Evolutionary conservation across 92 coral and sea anemone species (phyloP).

Genomic region (Umimayanthus chanpuru): DNA sequence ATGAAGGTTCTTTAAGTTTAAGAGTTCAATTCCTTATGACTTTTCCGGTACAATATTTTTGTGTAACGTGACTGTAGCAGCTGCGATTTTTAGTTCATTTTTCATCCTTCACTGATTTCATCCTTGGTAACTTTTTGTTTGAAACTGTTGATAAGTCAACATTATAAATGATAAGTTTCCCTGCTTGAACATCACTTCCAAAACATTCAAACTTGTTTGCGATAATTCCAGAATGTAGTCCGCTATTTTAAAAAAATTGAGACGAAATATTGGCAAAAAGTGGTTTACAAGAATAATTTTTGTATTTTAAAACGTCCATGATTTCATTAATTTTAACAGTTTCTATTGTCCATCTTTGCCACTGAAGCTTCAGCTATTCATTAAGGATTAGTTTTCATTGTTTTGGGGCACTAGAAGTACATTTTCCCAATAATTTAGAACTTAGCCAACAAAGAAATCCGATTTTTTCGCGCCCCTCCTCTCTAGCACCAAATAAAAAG

Average conservation of each 20-base stretch:
- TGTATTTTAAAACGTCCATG: background rate
- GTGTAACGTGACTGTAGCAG: background rate
- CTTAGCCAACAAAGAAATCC: background rate
- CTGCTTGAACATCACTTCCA: background rate
- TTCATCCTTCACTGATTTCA: background rate
- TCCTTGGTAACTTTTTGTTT: background rate
- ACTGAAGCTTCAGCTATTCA: background rate
- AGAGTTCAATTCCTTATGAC: no score
- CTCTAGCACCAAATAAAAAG: slow-evolving; percentile 23
- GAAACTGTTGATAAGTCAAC: background rate
- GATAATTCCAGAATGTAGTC: background rate
- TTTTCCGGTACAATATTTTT: slow-evolving; percentile 1
- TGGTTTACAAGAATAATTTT: background rate
- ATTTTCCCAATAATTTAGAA: background rate
- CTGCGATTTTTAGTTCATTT: background rate
- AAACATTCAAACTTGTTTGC: background rate
- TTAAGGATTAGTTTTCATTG: slow-evolving; percentile 27
- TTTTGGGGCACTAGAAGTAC: background rate
- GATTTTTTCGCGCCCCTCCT: slow-evolving; percentile 1
- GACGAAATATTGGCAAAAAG: background rate
- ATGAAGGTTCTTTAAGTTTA: no score
- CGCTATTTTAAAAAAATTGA: no score
- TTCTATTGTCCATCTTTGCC: background rate
- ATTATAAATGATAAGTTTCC: background rate
- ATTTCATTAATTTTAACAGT: background rate